Evolutionary conservation across 2,797 vertebrate species (phyloP), one percentile per base, ranked within the genome.

Genomic region (Psittacula derbiana): DNA sequence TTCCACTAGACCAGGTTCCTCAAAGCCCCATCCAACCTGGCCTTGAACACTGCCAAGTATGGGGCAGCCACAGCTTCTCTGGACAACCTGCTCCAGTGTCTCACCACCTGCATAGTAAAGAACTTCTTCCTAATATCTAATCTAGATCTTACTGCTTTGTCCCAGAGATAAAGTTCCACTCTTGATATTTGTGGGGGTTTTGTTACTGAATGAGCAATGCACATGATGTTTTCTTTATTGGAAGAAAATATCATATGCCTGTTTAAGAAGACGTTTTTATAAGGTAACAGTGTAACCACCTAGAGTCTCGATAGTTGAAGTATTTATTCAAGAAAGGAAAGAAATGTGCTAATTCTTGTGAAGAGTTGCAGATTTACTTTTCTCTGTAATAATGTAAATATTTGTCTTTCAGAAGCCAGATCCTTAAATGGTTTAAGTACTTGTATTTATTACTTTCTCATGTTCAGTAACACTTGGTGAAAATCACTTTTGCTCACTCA

Each of bases 191-290:
- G 11, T 11, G 36, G 6, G 71, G 27, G 11, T n/a, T 89, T 36
- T 64, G 21, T 55, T 73, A 28, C 30, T 31, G 53, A 58, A 70
- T 16, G n/a, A 58, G 27, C 8, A 64, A 3, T 30, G 17, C 27
- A 62, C 1, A 0, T 67, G 41, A 27, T 12, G 0, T 41, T 70
- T 47, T 49, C 23, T 41, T 13, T 33, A 58, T 27, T 55, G 14
- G 31, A 57, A 28, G 16, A 67, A 66, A 25, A 57, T 47, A 30
- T 83, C 24, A 13, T 8, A 0, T 52, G 60, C 12, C 0, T 0
- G 17, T 60, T 57, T 72, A 47, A 78, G 30, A 41, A 46, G 18
- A 0, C 30, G 3, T 12, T 21, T 84, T 80, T 83, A 52, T 10
- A 36, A 74, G 38, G 41, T 85, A 60, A 8, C 6, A 8, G 10